Evolutionary conservation across 1,140 invertebrate species (phyloP).

Genomic region (Papilio dardanus): DNA sequence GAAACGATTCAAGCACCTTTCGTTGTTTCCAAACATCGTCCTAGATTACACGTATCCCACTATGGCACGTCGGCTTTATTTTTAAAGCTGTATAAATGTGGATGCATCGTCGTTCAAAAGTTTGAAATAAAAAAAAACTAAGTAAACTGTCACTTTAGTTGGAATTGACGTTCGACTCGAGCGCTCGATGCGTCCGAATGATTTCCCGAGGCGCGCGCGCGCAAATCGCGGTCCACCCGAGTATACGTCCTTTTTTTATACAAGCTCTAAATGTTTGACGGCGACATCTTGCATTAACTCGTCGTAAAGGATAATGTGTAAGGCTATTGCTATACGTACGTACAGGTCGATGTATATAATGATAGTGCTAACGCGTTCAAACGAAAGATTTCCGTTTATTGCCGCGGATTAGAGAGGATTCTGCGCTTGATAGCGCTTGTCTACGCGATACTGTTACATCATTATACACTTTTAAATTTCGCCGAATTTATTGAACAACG

Average conservation of each 20-base stretch:
- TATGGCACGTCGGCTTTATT: slow-evolving; percentile 31
- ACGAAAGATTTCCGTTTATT: slow-evolving; percentile 77
- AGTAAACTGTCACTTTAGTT: slow-evolving; percentile 57
- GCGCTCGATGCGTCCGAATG: slow-evolving; percentile 69
- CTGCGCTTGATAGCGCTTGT: slow-evolving; percentile 65
- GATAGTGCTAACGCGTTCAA: slow-evolving; percentile 60
- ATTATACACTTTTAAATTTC: slow-evolving; percentile 57
- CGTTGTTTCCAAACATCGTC: slow-evolving; percentile 47
- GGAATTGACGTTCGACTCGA: slow-evolving; percentile 64
- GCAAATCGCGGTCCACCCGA: slow-evolving; percentile 54
- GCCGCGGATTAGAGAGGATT: slow-evolving; percentile 75
- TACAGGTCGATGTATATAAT: slow-evolving; percentile 56
- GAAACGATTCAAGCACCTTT: slow-evolving; percentile 47
- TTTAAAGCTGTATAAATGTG: slow-evolving; percentile 28
- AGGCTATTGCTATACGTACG: slow-evolving; percentile 73
- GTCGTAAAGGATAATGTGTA: slow-evolving; percentile 79
- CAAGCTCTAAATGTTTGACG: slow-evolving; percentile 76
- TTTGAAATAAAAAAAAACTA: slow-evolving; percentile 39
- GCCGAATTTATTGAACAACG: slow-evolving; percentile 29
- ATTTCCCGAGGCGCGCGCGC: slow-evolving; percentile 73
- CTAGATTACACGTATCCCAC: slow-evolving; percentile 43
- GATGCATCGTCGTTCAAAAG: slow-evolving; percentile 28
- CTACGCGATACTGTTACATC: slow-evolving; percentile 65
- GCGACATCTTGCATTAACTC: slow-evolving; percentile 73
- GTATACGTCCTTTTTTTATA: slow-evolving; percentile 78